phyloP scores from a whole-genome alignment of 1,140 invertebrate genomes.

The Tribolium madens region DNA sequence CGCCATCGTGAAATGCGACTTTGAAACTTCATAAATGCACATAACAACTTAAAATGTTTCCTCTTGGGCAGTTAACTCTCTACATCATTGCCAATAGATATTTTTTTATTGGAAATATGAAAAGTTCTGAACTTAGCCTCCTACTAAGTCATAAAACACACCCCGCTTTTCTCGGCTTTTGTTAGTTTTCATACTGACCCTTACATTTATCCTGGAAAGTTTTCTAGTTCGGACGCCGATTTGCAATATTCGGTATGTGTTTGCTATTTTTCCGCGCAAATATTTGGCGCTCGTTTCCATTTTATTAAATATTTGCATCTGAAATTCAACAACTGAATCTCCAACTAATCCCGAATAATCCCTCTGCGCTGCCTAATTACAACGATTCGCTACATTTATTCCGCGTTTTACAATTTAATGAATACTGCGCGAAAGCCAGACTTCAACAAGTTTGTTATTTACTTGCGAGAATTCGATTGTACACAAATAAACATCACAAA shows the following conservation, averaged over 20 bases:
- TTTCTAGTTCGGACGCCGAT: slow-evolving; percentile 47
- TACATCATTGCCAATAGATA: slow-evolving; percentile 56
- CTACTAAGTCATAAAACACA: slow-evolving; percentile 59
- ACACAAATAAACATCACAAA: not conserved
- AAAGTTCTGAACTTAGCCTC: slow-evolving; percentile 57
- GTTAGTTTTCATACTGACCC: slow-evolving; percentile 60
- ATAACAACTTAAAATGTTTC: slow-evolving; percentile 17
- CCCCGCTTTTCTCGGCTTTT: slow-evolving; percentile 54
- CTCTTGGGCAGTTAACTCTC: not conserved
- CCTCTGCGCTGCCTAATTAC: slow-evolving; percentile 21
- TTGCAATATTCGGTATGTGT: slow-evolving; percentile 42
- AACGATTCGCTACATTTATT: slow-evolving; percentile 29
- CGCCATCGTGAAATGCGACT: not conserved
- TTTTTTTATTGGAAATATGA: slow-evolving; percentile 57
- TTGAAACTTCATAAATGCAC: slow-evolving; percentile 1
- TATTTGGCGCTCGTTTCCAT: not conserved
- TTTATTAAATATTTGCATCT: slow-evolving; percentile 28
- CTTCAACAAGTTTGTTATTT: slow-evolving; percentile 6
- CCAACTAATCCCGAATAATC: slow-evolving; percentile 20
- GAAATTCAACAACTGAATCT: slow-evolving; percentile 23
- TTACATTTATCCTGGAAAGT: slow-evolving; percentile 59
- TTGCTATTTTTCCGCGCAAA: not conserved
- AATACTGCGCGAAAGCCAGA: slow-evolving; percentile 2
- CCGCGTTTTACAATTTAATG: slow-evolving; percentile 23
- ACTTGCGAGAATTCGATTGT: not conserved